These are phyloP conservation scores for Listronotus bonariensis DNA, from an alignment of 1,140 invertebrate genomes.

Conservation along the genomic window DNA sequence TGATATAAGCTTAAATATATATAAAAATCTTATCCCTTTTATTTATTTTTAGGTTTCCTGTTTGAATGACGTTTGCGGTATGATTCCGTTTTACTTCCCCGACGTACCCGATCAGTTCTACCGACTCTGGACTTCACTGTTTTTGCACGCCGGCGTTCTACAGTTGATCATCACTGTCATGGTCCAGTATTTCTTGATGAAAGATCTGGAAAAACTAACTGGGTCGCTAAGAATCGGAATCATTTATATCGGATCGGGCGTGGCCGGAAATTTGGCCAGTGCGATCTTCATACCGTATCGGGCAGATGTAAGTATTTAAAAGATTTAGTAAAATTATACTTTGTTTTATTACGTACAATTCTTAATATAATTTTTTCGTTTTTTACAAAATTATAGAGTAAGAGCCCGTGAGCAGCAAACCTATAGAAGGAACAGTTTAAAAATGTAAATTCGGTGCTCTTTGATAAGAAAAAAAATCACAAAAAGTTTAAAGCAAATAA, in stretches of 20 bases:
- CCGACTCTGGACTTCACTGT: constrained; percentile 93
- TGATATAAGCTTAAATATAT: too few relatives aligned
- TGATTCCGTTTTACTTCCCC: constrained; percentile 93
- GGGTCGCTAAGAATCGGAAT: constrained; percentile 90
- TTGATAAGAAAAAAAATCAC: too few relatives aligned
- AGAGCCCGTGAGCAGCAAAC: too few relatives aligned
- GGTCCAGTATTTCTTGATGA: constrained; percentile 93
- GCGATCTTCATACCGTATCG: constrained; percentile 98
- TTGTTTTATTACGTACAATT: too few relatives aligned
- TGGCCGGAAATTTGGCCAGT: constrained; percentile 95
- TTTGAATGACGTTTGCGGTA: constrained; percentile 96
- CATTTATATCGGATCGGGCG: constrained; percentile 92
- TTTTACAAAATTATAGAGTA: too few relatives aligned
- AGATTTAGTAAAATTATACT: too few relatives aligned
- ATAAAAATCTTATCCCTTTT: too few relatives aligned
- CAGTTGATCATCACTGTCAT: constrained; percentile 88
- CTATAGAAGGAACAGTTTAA: too few relatives aligned
- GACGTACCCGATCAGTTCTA: constrained; percentile 98
- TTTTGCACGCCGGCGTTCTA: constrained; percentile 95
- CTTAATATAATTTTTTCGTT: too few relatives aligned
- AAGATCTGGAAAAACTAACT: constrained; percentile 94
- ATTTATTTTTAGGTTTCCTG: constrained; percentile 81
- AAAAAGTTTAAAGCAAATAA: too few relatives aligned
- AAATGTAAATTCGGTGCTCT: too few relatives aligned
- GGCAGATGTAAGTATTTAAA: constrained; percentile 77